A percentile compares a stretch with the other conserved stretches of the same genome.
These are phyloP conservation scores for Gallinago paraguaiae DNA, from an alignment of 2,113 vertebrate species.

Conservation along the genomic window DNA sequence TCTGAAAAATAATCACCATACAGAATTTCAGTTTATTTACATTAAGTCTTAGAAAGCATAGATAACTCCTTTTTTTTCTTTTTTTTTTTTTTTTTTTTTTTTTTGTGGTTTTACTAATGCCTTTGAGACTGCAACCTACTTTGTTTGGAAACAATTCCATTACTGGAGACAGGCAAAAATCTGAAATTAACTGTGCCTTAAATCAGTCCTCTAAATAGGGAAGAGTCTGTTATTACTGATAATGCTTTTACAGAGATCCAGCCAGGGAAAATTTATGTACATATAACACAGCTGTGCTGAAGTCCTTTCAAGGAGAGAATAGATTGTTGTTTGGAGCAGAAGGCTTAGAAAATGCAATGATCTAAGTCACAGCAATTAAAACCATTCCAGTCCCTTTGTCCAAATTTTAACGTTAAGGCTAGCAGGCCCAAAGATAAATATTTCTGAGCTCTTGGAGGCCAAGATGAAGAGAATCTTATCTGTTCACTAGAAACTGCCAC, in stretches of 20 bases:
- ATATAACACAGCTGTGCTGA: neutral
- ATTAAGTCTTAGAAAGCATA: neutral
- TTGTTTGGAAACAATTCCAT: neutral
- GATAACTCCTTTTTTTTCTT: neutral
- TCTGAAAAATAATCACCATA: neutral
- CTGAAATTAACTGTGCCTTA: conserved; percentile 2
- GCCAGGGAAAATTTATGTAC: neutral
- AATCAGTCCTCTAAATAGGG: neutral
- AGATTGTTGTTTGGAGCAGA: neutral
- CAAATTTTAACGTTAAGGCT: neutral
- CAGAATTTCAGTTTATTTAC: neutral
- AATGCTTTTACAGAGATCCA: neutral
- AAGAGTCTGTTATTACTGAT: neutral
- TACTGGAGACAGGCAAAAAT: neutral
- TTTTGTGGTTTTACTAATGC: neutral
- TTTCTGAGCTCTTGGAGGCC: neutral
- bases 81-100: neutral
- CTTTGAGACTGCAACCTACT: neutral
- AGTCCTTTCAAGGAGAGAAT: neutral
- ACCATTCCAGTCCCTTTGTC: neutral
- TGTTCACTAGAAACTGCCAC: neutral
- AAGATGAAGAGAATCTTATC: neutral
- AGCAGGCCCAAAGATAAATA: neutral
- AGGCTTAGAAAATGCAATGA: neutral
- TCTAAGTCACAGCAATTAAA: neutral